Base-by-base conservation (phyloP, 2,888 invertebrate genomes). In the Amiota minor region DNA sequence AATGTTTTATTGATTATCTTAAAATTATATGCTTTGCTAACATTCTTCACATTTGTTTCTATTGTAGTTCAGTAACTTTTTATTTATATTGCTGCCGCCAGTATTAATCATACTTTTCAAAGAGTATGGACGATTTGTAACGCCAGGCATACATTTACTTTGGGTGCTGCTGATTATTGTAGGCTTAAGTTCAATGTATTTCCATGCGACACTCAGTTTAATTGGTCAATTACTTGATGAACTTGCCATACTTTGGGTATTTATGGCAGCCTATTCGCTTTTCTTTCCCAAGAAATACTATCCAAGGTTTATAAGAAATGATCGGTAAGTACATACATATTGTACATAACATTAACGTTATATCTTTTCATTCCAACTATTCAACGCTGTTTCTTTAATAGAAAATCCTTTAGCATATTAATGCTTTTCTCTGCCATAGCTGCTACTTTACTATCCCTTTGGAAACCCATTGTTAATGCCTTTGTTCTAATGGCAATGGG, bases 181-280 rank as follows among this genome's bases (percentile, higher is more conserved):
- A 70, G 96, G 96, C 9, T 86, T 95, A 1, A 94, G 94, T 81
- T 95, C 95, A 49, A 95, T 95, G 76, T 96, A 96, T 88, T 96
- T 96, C 87, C 96, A 96, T 90, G 95, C 96, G 9, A 96, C 96
- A 2, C 90, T 96, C 49, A 95, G 95, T 83, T 91, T 96, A 82
- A 93, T 95, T 79, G 95, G 95, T 45, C 96, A 96, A 90, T 89
- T 96, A 49, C 89, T 96, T 73, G 96, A 96, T 89, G 96, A 96
- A 88, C 89, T 96, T 78, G 93, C 95, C 62, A 96, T 96, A 85
- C 87, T 96, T 64, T 96, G 96, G 96, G 93, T 95, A 1, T 93
- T 94, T 80, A 93, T 95, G 91, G 94, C 94, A 23, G 94, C 93
- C 8, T 93, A 95, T 86, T 93, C 94, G 50, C 92, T 95, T 90